Conservation (phyloP, 2,113 vertebrate species). For the Catharus fuscescens region DNA sequence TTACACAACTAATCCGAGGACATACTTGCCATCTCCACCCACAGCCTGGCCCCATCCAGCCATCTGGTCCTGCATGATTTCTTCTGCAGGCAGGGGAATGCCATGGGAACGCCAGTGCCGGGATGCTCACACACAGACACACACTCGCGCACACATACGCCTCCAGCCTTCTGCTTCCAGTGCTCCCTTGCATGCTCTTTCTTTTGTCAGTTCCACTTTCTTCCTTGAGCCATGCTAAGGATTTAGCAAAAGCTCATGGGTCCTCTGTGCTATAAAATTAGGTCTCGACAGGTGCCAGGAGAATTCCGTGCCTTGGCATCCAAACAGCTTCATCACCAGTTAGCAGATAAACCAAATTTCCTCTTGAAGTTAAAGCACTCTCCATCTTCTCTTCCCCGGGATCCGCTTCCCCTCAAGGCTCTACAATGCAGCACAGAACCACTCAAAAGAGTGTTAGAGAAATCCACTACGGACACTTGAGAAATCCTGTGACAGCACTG, state of each 20-base stretch:
- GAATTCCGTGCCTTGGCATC: constrained; percentile 4
- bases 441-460: not conserved
- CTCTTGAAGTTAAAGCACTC: constrained; percentile 20
- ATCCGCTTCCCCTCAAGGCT: not conserved
- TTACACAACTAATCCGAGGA: not conserved
- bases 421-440: not conserved
- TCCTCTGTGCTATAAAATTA: constrained; percentile 18
- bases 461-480: constrained; percentile 13
- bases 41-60: constrained; percentile 17
- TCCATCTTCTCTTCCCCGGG: not conserved
- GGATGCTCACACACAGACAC: constrained; percentile 33
- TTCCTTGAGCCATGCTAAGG: not conserved
- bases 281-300: constrained; percentile 34
- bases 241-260: not conserved
- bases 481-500: constrained; percentile 47
- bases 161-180: constrained; percentile 53
- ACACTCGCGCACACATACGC: not conserved
- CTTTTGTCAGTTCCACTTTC: constrained; percentile 3
- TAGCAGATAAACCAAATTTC: constrained; percentile 5
- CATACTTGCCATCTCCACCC: not conserved
- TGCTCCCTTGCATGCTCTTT: constrained; percentile 25
- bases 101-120: not conserved
- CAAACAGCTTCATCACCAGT: not conserved
- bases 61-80: constrained; percentile 16
- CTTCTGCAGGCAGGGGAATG: constrained; percentile 52